Evolutionary conservation across 2,113 vertebrate genomes (phyloP).

Genomic region (Nerophis ophidion): DNA sequence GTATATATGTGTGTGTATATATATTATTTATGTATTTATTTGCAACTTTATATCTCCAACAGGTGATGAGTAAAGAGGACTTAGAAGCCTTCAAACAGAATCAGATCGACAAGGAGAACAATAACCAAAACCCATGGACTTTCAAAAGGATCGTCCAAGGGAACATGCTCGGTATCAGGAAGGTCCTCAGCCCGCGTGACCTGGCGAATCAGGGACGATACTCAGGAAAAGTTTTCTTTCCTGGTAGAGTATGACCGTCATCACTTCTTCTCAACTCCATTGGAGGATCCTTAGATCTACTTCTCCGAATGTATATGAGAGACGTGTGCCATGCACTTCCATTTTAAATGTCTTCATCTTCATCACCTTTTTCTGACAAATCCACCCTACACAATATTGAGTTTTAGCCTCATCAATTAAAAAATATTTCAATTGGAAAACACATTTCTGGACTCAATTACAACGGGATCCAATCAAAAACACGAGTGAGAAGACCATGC

Average conservation of each 20-base stretch:
- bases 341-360: not conserved
- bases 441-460: not conserved
- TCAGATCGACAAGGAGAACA: constrained; percentile 61
- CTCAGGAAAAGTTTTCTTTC: constrained; percentile 82
- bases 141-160: constrained; percentile 73
- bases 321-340: not conserved
- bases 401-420: not conserved
- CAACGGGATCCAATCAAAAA: not conserved
- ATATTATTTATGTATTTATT: not conserved
- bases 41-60: not conserved
- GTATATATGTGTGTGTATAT: too few species aligned
- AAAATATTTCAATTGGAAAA: not conserved
- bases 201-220: constrained; percentile 75
- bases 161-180: constrained; percentile 90
- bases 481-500: not conserved
- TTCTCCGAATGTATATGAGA: not conserved
- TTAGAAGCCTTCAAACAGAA: constrained; percentile 62
- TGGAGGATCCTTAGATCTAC: not conserved
- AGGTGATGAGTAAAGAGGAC: constrained; percentile 75
- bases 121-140: constrained; percentile 95
- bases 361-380: not conserved
- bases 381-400: not conserved
- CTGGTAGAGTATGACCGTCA: constrained; percentile 70
- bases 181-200: constrained; percentile 83
- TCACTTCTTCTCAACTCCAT: too few species aligned